These are phyloP conservation scores for Phalacrocorax carbo DNA, from an alignment of 2,113 vertebrate genomes.

Conservation along the genomic window DNA sequence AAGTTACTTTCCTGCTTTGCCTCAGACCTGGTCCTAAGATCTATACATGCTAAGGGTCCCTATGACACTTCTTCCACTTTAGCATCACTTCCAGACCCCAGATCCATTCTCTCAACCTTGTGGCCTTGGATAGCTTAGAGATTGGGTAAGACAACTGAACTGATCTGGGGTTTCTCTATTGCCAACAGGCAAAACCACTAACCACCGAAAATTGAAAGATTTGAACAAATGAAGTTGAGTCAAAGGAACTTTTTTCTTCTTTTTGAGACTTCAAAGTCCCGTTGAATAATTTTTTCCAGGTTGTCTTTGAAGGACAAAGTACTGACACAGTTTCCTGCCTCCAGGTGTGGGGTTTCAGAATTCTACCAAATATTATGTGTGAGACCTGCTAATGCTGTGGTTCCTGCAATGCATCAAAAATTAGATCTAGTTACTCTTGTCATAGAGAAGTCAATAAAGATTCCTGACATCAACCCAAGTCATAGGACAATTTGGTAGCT, in stretches of 20 bases:
- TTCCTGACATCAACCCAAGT: background rate
- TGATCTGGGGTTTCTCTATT: background rate
- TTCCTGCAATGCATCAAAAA: background rate
- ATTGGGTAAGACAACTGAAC: background rate
- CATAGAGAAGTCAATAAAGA: background rate
- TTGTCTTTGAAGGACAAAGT: background rate
- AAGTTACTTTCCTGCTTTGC: background rate
- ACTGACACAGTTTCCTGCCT: background rate
- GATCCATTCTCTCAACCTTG: background rate
- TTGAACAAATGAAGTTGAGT: background rate
- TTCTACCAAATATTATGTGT: background rate
- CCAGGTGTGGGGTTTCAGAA: background rate
- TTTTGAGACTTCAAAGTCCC: background rate
- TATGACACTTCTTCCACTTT: background rate
- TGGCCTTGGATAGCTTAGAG: background rate
- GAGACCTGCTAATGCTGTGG: background rate
- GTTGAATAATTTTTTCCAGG: background rate
- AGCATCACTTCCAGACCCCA: background rate
- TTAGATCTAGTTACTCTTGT: background rate
- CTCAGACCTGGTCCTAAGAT: accelerated
- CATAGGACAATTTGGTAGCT: background rate
- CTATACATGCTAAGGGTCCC: background rate
- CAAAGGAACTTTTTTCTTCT: background rate
- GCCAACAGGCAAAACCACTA: background rate
- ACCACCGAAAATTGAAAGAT: background rate